Evolutionary conservation across 2,113 vertebrate species (phyloP), one percentile per base, ranked within the genome.

Genomic region (Eira barbara): DNA sequence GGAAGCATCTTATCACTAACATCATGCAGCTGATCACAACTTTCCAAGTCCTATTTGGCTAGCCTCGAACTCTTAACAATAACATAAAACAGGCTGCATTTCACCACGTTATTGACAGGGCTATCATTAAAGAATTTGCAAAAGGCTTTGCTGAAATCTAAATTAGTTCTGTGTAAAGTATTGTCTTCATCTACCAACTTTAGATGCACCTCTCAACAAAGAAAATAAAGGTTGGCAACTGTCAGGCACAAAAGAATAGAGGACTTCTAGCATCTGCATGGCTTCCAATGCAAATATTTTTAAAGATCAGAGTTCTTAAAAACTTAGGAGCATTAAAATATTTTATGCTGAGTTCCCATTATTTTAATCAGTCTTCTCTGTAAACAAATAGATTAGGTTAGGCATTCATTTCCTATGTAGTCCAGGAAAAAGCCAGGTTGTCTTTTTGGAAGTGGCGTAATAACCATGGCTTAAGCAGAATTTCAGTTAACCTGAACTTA

Each of bases 101-200:
- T 92, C 34, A 91, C 93, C 23, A 79, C 1, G 2, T 84, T 96
- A 97, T 65, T 45, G 92, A 95, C 82, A 89, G 29, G 55, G 27
- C 61, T 57, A 97, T 74, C 55, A 31, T 89, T 81, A 88, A 47
- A 91, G 67, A 95, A 95, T 94, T 55, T 97, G 96, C 88, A 91
- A 95, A 87, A 78, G 17, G 47, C 71, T 94, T 95, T 93, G 69
- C 91, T 91, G 65, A 97, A 96, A 92, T 93, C 88, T 92, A 88
- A 83, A 95, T 85, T 55, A 95, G 65, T 73, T 92, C 45, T 90
- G 45, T 83, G 82, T 61, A 86, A 80, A 18, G 27, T 59, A 82
- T 25, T 81, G 31, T 73, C 17, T 83, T 81, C 61, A 88, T 73
- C 84, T 65, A 49, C 49, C 92, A 97, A 93, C 11, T 59, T 78